Evolutionary conservation across 2,113 vertebrate species (phyloP).

Genomic region (Cairina moschata): DNA sequence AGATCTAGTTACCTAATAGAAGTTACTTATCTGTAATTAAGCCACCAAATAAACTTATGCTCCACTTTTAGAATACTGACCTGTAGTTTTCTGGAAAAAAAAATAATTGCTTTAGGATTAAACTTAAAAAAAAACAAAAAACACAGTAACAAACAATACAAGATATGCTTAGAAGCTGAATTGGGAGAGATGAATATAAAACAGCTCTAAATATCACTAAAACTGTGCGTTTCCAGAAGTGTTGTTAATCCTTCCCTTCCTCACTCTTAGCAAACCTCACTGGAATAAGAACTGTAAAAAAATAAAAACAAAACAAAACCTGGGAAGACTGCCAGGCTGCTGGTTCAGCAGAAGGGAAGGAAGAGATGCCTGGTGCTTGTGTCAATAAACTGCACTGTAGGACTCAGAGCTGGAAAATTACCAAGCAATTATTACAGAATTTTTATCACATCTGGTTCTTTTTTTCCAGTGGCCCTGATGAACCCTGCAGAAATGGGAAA

Average conservation of each 20-base stretch:
- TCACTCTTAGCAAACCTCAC: background rate
- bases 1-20: background rate
- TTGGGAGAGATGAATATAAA: background rate
- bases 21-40: conserved; percentile 7
- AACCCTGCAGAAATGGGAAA: conserved; percentile 49
- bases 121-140: background rate
- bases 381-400: conserved; percentile 53
- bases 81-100: background rate
- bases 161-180: background rate
- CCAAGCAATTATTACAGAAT: conserved; percentile 59
- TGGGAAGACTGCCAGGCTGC: conserved; percentile 38
- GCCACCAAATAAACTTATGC: background rate
- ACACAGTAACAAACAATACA: background rate
- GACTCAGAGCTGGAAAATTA: conserved; percentile 58
- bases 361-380: conserved; percentile 39
- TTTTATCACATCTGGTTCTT: conserved; percentile 65
- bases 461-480: conserved; percentile 26
- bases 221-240: background rate
- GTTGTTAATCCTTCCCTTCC: background rate
- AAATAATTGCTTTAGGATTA: background rate
- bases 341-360: conserved; percentile 55
- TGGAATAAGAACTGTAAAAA: background rate
- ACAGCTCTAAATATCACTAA: background rate
- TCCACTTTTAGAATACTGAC: background rate
- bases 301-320: background rate